Evolutionary conservation across 1,140 invertebrate species (phyloP).

Genomic region (Coboldia fuscipes): DNA sequence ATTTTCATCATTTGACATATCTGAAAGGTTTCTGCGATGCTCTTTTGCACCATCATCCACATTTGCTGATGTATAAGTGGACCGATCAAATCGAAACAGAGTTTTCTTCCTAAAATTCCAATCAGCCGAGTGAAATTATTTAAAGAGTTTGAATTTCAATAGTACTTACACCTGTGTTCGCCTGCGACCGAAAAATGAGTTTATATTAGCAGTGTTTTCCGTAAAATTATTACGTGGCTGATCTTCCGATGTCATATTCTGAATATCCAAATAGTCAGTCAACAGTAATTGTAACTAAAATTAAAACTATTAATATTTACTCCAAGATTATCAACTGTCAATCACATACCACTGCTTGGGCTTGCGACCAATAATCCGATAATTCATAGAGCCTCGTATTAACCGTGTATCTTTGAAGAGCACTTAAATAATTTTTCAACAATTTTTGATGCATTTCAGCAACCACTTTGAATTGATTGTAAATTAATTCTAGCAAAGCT

Average conservation of each 20-base stretch:
- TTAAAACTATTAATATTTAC: conserved; percentile 3
- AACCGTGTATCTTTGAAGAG: conserved; percentile 28
- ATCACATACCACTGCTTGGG: conserved; percentile 59
- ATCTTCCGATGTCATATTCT: conserved; percentile 36
- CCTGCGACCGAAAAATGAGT: conserved; percentile 26
- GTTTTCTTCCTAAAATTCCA: conserved; percentile 13
- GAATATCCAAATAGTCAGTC: conserved; percentile 66
- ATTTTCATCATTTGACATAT: conserved; percentile 17
- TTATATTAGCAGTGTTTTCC: conserved; percentile 25
- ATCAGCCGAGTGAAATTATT: background rate
- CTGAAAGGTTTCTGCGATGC: conserved; percentile 21
- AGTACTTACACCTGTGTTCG: conserved; percentile 30
- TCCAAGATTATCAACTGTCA: background rate
- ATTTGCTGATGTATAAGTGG: conserved; percentile 57
- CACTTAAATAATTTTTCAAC: conserved; percentile 34
- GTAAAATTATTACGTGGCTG: conserved; percentile 30
- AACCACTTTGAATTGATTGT: conserved; percentile 51
- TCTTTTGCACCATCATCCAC: conserved; percentile 37
- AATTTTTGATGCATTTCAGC: conserved; percentile 43
- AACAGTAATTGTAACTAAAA: conserved; percentile 53
- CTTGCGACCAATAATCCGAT: conserved; percentile 69
- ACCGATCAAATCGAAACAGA: conserved; percentile 60
- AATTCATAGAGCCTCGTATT: conserved; percentile 46
- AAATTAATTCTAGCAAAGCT: conserved; percentile 37
- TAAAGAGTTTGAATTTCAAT: background rate